Percentiles rank a stretch among this genome's conserved stretches.
These are phyloP conservation scores for Tokudaia muenninki DNA, from an alignment of 2,797 vertebrate species.

Conservation along the genomic window DNA sequence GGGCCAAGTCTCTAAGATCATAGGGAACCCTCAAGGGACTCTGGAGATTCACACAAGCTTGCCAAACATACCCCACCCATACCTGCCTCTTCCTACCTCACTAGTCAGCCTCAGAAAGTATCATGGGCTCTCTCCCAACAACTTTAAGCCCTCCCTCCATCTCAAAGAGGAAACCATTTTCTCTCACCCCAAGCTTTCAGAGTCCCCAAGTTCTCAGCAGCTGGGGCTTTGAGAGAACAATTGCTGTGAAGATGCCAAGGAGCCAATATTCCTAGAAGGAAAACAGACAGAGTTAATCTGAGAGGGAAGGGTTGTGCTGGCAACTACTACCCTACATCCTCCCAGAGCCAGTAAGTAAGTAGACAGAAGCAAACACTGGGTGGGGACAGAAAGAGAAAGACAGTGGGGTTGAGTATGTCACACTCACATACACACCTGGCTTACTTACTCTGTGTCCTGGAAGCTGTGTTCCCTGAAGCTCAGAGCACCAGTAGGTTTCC, in stretches of 20 bases:
- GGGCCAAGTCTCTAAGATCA: background rate
- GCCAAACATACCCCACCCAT: fast-evolving
- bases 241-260: background rate
- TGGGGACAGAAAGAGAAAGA: background rate
- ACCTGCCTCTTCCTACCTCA: background rate
- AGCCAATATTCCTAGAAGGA: background rate
- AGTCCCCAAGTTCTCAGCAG: background rate
- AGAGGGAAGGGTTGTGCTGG: background rate
- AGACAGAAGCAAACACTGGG: background rate
- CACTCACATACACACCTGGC: background rate
- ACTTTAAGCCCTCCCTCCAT: background rate
- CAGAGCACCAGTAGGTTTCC: too few relatives aligned
- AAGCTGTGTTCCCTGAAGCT: background rate
- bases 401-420: too few relatives aligned
- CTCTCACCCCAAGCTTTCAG: background rate
- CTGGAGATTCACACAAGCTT: background rate
- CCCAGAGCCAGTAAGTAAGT: background rate
- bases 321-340: background rate
- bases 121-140: background rate
- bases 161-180: background rate
- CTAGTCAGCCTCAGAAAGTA: background rate
- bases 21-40: background rate
- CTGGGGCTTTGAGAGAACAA: background rate
- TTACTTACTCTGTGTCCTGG: background rate
- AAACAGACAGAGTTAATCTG: background rate